Percentiles rank a stretch among this genome's conserved stretches.
Evolutionary conservation across 2,113 vertebrate species (phyloP).

Genomic region (Carettochelys insculpta): DNA sequence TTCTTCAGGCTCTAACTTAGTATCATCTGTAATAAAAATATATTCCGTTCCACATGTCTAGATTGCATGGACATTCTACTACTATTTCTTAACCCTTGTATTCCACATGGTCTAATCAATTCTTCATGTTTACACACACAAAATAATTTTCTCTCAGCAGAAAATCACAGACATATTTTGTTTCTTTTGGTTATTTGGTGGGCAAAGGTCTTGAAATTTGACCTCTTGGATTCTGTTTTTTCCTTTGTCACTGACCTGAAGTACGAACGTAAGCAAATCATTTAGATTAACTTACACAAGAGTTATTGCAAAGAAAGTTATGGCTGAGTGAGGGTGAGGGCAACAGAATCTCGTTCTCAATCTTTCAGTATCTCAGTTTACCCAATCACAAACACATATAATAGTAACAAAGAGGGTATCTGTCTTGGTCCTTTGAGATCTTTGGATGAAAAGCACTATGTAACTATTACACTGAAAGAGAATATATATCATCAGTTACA

Average conservation of each 20-base stretch:
- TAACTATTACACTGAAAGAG: not conserved
- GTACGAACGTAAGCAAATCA: conserved; percentile 35
- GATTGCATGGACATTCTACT: not conserved
- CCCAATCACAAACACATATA: not conserved
- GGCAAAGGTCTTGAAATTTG: not conserved
- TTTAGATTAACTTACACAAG: conserved; percentile 23
- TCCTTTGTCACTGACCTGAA: not conserved
- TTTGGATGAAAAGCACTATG: not conserved
- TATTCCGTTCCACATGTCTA: not conserved
- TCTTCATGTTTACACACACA: not conserved
- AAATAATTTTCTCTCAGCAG: not conserved
- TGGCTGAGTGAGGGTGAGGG: not conserved
- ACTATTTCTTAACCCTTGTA: no score
- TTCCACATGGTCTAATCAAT: not conserved
- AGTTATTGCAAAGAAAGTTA: not conserved
- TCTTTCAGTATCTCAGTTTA: conserved; percentile 6
- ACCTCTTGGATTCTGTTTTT: not conserved
- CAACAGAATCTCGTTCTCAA: not conserved
- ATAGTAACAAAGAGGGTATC: no score
- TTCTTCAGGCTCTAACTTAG: conserved; percentile 20
- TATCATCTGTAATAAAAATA: not conserved
- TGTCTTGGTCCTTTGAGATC: not conserved
- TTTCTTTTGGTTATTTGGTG: not conserved
- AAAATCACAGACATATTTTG: not conserved
- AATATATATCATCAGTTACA: conserved; percentile 6